Base-by-base conservation (phyloP, 2,797 vertebrate species). In the Hydrocynus forskahlii region DNA sequence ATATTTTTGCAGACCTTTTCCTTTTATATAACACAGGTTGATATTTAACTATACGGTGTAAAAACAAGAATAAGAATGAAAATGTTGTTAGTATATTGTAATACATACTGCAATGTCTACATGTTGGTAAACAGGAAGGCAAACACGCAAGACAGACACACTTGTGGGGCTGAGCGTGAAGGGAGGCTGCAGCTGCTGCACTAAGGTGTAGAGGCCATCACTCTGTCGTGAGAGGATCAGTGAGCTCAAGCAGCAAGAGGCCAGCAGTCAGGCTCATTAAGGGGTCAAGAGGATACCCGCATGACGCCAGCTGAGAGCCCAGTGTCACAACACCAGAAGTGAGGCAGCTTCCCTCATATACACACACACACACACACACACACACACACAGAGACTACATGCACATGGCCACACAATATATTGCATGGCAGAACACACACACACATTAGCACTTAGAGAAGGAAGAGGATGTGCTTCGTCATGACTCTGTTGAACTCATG, bases 161-260 rank as follows among this genome's bases (percentile, higher is more conserved):
- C 38, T 57, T 14, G 7, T 23, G 35, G 4, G 43, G 0, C 10
- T n/a, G 43, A 45, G 13, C 16, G 73, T 16, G 17, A 16, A 74
- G 25, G 38, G 40, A 54, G 35, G 48, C 13, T 2, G 70, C 73
- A 79, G 73, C 80, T 82, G 73, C 71, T 52, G 67, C 71, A 78
- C 40, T 75, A 85, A 64, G 89, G 87, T 91, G 89, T 89, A 89
- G 88, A 88, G 85, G 77, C 60, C 21, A 79, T 74, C 68, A 77
- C 85, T 66, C 35, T 88, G 75, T 68, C 84, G 83, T 93, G 93
- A 93, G 90, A 93, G 92, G 92, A 94, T 94, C 91, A 89, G 89
- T 91, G 85, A 86, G 90, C 86, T 81, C 84, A 87, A 87, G 87
- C 80, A 90, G 87, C 79, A 80, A 85, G 79, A 83, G 84, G 77